Conservation (phyloP, 2,888 invertebrate genomes). For the Aspidapion aeneum region DNA sequence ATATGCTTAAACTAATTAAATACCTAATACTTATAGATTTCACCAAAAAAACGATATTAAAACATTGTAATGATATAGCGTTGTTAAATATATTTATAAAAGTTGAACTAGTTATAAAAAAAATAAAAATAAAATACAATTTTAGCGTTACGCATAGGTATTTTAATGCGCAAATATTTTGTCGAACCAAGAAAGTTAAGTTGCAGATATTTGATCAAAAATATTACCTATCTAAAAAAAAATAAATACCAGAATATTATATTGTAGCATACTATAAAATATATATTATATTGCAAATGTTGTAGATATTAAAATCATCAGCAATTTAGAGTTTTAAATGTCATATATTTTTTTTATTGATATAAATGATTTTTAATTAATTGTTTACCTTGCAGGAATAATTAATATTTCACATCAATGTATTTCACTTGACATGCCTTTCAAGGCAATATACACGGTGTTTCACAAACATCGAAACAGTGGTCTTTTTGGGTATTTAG, state of each 20-base stretch:
- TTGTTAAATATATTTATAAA: constrained; percentile 15
- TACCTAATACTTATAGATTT: no score
- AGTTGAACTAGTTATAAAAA: background rate
- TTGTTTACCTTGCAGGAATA: no score
- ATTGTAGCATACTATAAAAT: background rate
- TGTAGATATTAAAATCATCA: background rate
- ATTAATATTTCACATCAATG: no score
- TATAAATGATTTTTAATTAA: no score
- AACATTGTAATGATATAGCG: constrained; percentile 23
- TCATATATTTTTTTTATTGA: background rate
- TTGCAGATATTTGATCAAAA: background rate
- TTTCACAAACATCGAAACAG: no score
- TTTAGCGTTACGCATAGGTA: background rate
- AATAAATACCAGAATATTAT: background rate
- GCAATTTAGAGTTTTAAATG: background rate
- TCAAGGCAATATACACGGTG: no score
- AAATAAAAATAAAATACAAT: background rate
- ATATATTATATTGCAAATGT: background rate
- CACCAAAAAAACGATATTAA: background rate
- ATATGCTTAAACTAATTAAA: no score
- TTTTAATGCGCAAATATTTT: no score
- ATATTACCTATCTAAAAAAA: background rate
- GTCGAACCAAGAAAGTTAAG: no score
- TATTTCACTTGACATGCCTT: no score
- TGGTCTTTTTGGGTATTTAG: no score